Evolutionary conservation across 2,797 vertebrate species (phyloP).

Genomic region (Halcyon leucocephala): DNA sequence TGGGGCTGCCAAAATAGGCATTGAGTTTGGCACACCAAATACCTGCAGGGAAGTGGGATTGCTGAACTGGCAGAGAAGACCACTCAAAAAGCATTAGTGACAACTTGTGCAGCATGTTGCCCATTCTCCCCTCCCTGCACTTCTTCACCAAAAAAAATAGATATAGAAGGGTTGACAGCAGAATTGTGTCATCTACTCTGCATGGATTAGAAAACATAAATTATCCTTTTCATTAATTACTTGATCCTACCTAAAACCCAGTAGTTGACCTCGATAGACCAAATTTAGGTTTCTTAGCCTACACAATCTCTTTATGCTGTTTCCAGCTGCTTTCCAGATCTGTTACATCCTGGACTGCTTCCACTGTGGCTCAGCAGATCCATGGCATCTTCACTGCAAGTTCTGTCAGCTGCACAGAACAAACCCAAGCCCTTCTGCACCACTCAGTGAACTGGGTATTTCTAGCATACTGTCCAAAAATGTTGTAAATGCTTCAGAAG

Average conservation of each 20-base stretch:
- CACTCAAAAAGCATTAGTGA: accelerated
- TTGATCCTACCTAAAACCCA: conserved; percentile 38
- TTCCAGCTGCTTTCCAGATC: not conserved
- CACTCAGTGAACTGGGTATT: accelerated
- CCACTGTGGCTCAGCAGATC: not conserved
- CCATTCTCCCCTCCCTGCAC: not conserved
- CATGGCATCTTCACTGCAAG: accelerated
- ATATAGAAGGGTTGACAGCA: not conserved
- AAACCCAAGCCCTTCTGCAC: not conserved
- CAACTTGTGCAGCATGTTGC: not conserved
- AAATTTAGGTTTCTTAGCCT: conserved; percentile 43
- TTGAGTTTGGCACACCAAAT: not conserved
- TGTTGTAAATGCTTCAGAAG: not conserved
- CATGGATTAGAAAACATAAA: conserved; percentile 42
- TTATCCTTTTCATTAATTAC: conserved; percentile 63
- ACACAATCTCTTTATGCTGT: not conserved
- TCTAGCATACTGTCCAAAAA: not conserved
- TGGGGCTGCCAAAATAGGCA: not conserved
- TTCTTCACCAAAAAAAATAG: not conserved
- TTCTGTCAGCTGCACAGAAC: not conserved
- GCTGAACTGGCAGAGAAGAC: not conserved
- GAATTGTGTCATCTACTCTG: conserved; percentile 28
- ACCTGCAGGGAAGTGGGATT: not conserved
- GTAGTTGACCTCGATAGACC: conserved; percentile 23
- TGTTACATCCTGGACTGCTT: not conserved